Evolutionary conservation across 2,888 invertebrate genomes (phyloP), one percentile per base, ranked within the genome.

Genomic region (Trypoxylon attenuatum): DNA sequence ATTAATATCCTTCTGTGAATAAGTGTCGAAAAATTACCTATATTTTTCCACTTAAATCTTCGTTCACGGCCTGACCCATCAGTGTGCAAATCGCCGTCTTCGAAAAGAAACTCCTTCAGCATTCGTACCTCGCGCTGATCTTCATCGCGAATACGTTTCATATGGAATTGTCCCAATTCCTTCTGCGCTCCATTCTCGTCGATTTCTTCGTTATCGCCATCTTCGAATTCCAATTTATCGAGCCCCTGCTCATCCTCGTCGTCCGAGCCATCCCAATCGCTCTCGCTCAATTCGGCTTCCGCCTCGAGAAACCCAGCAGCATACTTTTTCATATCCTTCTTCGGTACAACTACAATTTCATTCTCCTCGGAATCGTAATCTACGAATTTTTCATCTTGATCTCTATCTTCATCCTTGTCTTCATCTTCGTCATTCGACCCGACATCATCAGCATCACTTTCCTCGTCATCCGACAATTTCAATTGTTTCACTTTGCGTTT

Each of bases 261-360:
- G 0, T 92, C 96, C 43, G 95, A 95, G 4, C 66, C 65, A 0
- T 92, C 95, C 92, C 94, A 95, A 73, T 96, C 96, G 1, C 94
- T 95, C 81, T 96, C 97, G 0, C 96, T 96, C 25, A 98, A 87
- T 81, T 97, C 97, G 0, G 97, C 97, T 87, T 98, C 97, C 33
- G 93, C 90, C 73, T 98, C 97, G 53, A 97, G 89, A 88, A 96
- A 98, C 50, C 94, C 93, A 0, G 89, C 87, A 0, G 90, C 89
- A 49, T 90, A 90, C 43, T 89, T 88, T 64, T 88, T 89, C 0
- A 84, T 78, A 25, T 82, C 81, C 70, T 83, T 84, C 23, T 85
- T 81, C 1, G 74, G 82, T 56, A 73, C 85, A 38, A 80, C 73
- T 88, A 33, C 13, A 6, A 90, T 89, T 82, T 95, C 95, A 87